A percentile compares a stretch with the other conserved stretches of the same genome.
These are phyloP conservation scores for Cliona cf. orientalis DNA, from an alignment of 37 sponge, comb jelly and placozoan genomes.

Conservation along the genomic window DNA sequence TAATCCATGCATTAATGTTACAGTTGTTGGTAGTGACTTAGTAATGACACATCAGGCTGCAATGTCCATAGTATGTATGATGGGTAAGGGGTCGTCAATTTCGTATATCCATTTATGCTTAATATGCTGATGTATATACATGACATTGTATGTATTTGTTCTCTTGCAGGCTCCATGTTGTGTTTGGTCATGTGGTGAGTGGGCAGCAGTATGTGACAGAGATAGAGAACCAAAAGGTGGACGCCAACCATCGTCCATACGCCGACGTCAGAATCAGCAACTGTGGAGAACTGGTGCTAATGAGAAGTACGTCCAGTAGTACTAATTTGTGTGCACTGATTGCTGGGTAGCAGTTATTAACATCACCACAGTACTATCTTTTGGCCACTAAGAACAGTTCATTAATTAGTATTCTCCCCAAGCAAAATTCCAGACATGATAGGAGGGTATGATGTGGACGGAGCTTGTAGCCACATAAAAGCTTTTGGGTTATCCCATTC, in stretches of 20 bases:
- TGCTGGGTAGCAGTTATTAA: too few species aligned
- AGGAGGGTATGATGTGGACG: too few species aligned
- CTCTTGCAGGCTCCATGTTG: conserved; percentile 85
- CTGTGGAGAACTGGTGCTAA: conserved; percentile 82
- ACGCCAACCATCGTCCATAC: conserved; percentile 82
- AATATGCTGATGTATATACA: neutral
- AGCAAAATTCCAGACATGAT: too few species aligned
- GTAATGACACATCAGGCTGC: too few species aligned
- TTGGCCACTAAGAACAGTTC: too few species aligned
- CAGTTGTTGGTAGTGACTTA: neutral
- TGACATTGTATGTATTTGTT: neutral
- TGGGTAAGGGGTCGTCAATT: neutral
- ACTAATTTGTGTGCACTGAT: too few species aligned
- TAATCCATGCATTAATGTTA: neutral
- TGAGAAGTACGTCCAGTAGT: too few species aligned
- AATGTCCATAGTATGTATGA: too few species aligned
- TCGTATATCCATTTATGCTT: neutral
- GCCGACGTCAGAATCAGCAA: conserved; percentile 87
- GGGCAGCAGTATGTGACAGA: conserved; percentile 83
- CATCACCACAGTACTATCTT: too few species aligned
- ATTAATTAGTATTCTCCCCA: too few species aligned
- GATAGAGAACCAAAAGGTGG: conserved; percentile 92
- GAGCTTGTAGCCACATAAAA: too few species aligned
- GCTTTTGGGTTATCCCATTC: too few species aligned
- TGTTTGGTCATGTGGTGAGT: conserved; percentile 89